Base-by-base conservation (phyloP, 2,888 invertebrate genomes). In the Euproctis similis region DNA sequence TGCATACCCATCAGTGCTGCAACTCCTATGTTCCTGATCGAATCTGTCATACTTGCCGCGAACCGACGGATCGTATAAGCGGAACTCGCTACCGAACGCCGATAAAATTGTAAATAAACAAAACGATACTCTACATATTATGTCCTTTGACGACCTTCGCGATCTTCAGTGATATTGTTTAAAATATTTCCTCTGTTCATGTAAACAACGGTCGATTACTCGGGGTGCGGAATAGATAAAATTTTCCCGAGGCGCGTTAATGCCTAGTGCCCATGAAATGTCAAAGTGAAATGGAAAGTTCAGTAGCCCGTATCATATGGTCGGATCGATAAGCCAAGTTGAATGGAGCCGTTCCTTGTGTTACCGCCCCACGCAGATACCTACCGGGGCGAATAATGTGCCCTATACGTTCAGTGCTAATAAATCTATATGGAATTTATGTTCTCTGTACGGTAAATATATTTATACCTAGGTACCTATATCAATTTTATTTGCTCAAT, bases 31-130 rank as follows among this genome's bases (percentile, higher is more conserved):
- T 37, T 39, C 16, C 28, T 29, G 6, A 14, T 14, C 14, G n/a
- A 14, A 24, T 27, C 28, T 32, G 25, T 31, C 23, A 36, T 39
- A 36, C 32, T 18, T 37, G 23, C 40, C 42, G 45, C 41, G 29
- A 38, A 36, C 53, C 47, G 48, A 41, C 57, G 47, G 51, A 46
- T 39, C 35, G 43, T 67, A 66, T 70, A 68, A 59, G 69, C 74
- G 64, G 53, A 42, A 50, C 44, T 59, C 63, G 59, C 65, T 62
- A 55, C 59, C 68, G 59, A 47, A 53, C 48, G 46, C 61, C 58
- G 76, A 76, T 78, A 75, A 70, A 65, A 55, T 74, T 69, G 77
- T 80, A 80, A 78, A 81, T 68, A 81, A 80, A 80, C 81, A 74
- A n/a, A n/a, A 70, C 47, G 46, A 45, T 37, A 44, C 45, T 34